A percentile compares a stretch with the other conserved stretches of the same genome.
Evolutionary conservation across 2,888 invertebrate genomes (phyloP).

Genomic region (Norana najaformis): DNA sequence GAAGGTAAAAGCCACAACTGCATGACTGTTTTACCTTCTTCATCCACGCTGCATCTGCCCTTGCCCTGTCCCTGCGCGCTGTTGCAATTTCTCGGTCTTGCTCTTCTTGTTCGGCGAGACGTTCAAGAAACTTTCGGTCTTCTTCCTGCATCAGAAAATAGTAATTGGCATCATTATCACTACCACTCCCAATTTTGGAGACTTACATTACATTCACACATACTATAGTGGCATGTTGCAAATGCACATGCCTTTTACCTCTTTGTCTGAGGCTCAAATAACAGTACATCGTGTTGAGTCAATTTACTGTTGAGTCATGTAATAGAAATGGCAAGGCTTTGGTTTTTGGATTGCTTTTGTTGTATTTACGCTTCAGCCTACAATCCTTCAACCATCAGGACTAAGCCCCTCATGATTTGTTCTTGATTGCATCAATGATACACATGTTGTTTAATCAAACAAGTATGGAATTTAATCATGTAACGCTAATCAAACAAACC

Average conservation of each 20-base stretch:
- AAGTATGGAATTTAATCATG: neutral
- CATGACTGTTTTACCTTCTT: constrained; percentile 50
- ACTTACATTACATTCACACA: no score
- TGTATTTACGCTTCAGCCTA: neutral
- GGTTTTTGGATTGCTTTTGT: no score
- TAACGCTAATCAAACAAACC: neutral
- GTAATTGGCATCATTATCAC: neutral
- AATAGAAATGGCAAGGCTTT: no score
- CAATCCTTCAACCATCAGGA: neutral
- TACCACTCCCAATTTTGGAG: neutral
- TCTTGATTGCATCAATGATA: neutral
- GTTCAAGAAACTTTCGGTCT: constrained; percentile 55
- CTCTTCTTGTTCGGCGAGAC: constrained; percentile 53
- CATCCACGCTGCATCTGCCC: constrained; percentile 62
- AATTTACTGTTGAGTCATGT: no score
- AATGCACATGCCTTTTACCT: neutral
- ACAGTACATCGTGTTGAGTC: neutral
- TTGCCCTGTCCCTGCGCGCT: constrained; percentile 54
- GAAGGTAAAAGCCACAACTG: neutral
- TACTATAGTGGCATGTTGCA: neutral
- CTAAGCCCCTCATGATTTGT: neutral
- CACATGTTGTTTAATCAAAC: neutral
- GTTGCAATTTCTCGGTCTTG: constrained; percentile 53
- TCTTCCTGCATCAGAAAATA: constrained; percentile 50
- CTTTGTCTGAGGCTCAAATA: neutral